phyloP scores from a whole-genome alignment of 2,888 invertebrate genomes.

The Trichopoda pennipes region DNA sequence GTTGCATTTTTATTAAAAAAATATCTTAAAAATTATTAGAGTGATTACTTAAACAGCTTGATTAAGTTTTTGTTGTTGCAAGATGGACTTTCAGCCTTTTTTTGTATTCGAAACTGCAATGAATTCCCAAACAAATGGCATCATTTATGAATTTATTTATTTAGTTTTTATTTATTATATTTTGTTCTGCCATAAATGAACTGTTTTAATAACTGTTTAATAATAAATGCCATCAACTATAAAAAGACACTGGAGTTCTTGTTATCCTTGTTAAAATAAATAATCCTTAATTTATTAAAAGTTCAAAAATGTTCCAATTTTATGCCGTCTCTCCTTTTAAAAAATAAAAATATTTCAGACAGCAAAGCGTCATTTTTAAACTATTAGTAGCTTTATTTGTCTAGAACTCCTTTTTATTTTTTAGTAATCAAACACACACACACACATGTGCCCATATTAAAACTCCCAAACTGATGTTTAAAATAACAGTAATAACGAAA shows the following conservation, averaged over 20 bases:
- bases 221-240: background rate
- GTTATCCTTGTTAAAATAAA: constrained; percentile 14
- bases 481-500: constrained; percentile 13
- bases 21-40: no score
- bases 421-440: background rate
- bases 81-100: no score
- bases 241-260: background rate
- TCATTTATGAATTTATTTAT: no score
- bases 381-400: constrained; percentile 57
- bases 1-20: no score
- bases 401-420: constrained; percentile 22
- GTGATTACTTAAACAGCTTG: no score
- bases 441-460: background rate
- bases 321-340: background rate
- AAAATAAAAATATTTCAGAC: constrained; percentile 50
- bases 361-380: constrained; percentile 57
- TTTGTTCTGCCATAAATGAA: background rate
- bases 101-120: no score
- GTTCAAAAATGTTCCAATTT: background rate
- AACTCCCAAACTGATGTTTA: constrained; percentile 11
- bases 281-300: constrained; percentile 10
- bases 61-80: no score
- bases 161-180: no score
- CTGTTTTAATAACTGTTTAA: background rate
- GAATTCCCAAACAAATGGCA: no score